Evolutionary conservation across 2,797 vertebrate genomes (phyloP).

Genomic region (Spatula versicolor): DNA sequence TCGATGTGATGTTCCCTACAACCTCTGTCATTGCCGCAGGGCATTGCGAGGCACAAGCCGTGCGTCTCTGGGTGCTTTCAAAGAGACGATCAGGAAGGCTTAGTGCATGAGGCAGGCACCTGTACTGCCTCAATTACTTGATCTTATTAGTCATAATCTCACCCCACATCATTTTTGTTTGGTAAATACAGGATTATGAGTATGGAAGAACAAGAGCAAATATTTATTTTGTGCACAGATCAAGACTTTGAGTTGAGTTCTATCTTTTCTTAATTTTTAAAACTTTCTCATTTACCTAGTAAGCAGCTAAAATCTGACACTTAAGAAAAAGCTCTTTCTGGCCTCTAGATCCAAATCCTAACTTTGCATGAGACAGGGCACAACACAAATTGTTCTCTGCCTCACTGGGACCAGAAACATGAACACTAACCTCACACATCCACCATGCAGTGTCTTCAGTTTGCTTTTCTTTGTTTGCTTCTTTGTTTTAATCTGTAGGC

Average conservation of each 20-base stretch:
- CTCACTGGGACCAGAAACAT: neutral
- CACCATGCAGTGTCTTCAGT: neutral
- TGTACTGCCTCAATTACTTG: neutral
- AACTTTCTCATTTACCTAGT: neutral
- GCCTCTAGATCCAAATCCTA: neutral
- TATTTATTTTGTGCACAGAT: neutral
- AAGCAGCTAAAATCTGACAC: neutral
- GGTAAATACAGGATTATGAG: slow-evolving; percentile 37
- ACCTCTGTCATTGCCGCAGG: neutral
- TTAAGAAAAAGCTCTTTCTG: neutral
- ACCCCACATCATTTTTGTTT: slow-evolving; percentile 2
- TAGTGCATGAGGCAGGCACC: neutral
- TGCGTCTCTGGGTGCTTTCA: neutral
- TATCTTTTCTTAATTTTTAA: neutral
- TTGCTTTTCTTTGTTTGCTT: too few species aligned
- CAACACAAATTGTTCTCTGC: neutral
- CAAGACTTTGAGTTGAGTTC: neutral
- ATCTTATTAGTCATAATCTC: neutral
- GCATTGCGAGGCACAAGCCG: neutral
- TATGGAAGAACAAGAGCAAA: neutral
- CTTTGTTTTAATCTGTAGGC: neutral
- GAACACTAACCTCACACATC: neutral
- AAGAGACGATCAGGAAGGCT: neutral
- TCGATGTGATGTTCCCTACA: neutral
- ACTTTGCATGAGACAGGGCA: neutral